Conservation (phyloP, 2,888 invertebrate species). For the Tanytarsus gracilentus region DNA sequence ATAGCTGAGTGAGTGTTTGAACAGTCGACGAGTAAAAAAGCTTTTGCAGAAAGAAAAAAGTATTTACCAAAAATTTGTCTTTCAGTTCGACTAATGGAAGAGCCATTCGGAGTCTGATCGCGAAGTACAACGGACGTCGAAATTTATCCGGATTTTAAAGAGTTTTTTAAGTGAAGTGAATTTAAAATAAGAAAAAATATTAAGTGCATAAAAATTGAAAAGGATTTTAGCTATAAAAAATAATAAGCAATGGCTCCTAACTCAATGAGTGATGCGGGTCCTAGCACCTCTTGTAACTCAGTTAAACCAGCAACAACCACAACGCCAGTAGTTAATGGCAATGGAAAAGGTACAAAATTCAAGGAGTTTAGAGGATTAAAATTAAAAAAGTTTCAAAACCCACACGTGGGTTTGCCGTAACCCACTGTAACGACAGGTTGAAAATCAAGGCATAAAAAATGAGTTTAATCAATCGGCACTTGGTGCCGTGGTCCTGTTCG, state of each 20-base stretch:
- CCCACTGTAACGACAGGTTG: too few relatives aligned
- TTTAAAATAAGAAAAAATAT: neutral
- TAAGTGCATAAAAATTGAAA: neutral
- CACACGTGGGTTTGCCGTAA: too few relatives aligned
- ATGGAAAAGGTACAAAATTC: neutral
- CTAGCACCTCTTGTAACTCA: neutral
- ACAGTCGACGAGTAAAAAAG: too few relatives aligned
- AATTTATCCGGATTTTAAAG: neutral
- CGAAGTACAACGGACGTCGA: constrained; percentile 17
- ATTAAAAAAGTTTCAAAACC: neutral
- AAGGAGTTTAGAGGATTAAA: neutral
- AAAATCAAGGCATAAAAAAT: too few relatives aligned
- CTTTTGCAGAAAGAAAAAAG: constrained; percentile 8
- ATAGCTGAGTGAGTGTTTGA: too few relatives aligned
- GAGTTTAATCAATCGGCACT: too few relatives aligned
- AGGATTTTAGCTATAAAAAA: neutral
- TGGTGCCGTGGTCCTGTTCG: too few relatives aligned
- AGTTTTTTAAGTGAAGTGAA: neutral
- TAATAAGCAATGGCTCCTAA: constrained; percentile 15
- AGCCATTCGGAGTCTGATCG: constrained; percentile 7
- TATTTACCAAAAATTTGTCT: constrained; percentile 23
- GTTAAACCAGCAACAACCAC: neutral
- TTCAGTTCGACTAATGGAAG: neutral
- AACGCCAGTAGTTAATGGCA: neutral
- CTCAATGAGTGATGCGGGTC: constrained; percentile 16